Evolutionary conservation across 2,113 vertebrate genomes (phyloP), one percentile per base, ranked within the genome.

Genomic region (Anoplopoma fimbria): DNA sequence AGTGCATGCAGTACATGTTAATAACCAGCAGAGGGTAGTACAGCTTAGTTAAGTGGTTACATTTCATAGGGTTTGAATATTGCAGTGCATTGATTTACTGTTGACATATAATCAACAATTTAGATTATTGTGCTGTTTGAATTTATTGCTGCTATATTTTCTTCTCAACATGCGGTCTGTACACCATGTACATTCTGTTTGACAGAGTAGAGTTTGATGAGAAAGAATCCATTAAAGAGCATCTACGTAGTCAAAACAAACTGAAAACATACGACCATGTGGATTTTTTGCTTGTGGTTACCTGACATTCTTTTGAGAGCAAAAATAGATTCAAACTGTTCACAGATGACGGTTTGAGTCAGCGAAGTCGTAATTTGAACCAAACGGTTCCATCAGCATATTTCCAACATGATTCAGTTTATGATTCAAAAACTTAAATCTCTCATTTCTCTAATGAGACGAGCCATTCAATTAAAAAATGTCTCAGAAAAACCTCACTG

Each of bases 1-100:
- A 27, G 0, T 40, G 27, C 9, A 55, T 82, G 88, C 83, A 91
- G 81, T 86, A 57, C 33, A 40, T 0, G 0, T 0, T 2, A 58
- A 10, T 12, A n/a, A 77, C 92, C 93, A 92, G 75, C 88, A 94
- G 92, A 91, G 88, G 80, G 91, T 4, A 74, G 87, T 82, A 91
- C 62, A 86, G 87, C 49, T 90, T 55, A 87, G 80, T 64, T 61
- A 4, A 89, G 79, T 3, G 38, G 33, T 9, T 19, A 8, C 38
- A 23, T 8, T 69, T 31, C 2, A 38, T 2, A 10, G 19, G 36
- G 31, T 57, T 49, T 72, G 6, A 49, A 25, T 19, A 36, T 4
- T 33, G 31, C 47, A 64, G n/a, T 49, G 36, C 10, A 19, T 17
- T 40, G 9, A 53, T 31, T 63, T 10, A 34, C 51, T 58, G 2